Base-by-base conservation (phyloP, 2,888 invertebrate species). In the Orthosia gracilis region DNA sequence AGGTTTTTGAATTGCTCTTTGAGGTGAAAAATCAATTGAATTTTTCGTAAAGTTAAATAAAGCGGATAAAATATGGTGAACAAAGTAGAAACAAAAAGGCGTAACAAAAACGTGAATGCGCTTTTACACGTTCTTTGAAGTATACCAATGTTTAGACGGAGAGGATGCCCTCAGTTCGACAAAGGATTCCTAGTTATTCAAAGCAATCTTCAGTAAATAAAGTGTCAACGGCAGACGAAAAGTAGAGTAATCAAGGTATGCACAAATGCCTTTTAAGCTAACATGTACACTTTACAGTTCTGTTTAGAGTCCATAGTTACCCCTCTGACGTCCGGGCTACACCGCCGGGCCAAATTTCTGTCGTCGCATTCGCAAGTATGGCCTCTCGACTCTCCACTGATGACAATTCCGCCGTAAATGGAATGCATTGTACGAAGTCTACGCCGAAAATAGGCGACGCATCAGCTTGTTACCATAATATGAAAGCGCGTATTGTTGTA, bases 61-160 rank as follows among this genome's bases (percentile, higher is more conserved):
- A 49, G 21, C 4, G 21, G 57, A 31, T 55, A 23, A 4, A 23
- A 18, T 54, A 7, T 15, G 31, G 17, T 54, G 13, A 47, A 47
- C 1, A 23, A 9, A 11, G 7, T 13, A 7, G n/a, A 26, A 70
- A 40, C 4, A 4, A 47, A 31, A 52, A 17, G 54, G 12, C 3
- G 17, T 21, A 13, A 40, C 18, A 49, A 50, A 50, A 21, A 45
- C 23, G 21, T 59, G n/a, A 59, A 47, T 23, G 40, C 18, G 45
- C 50, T 58, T 45, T 74, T 21, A 73, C 26, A 26, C n/a, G 57
- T 58, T 45, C n/a, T 73, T 49, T 18, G 23, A 45, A 45, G 11
- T 4, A 52, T 15, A 47, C 7, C 13, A 11, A 18, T 26, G n/a
- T 17, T 52, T 21, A 50, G 3, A 23, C 17, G 15, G 21, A n/a